phyloP scores from a whole-genome alignment of 2,113 vertebrate species.

The Atrichornis clamosus region DNA sequence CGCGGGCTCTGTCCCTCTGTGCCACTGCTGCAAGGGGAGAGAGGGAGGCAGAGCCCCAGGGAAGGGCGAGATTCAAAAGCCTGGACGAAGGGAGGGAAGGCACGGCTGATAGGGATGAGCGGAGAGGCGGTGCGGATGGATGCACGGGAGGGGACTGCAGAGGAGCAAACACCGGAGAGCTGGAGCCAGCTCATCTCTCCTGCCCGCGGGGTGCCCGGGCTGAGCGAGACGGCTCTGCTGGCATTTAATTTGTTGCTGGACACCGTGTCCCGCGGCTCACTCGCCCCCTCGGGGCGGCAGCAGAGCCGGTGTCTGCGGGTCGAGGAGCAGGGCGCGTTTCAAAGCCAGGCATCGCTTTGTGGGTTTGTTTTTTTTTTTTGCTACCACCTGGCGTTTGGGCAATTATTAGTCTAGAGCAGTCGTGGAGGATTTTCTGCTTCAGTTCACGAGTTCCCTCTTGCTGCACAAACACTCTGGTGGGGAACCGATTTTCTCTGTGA shows the following conservation, averaged over 20 bases:
- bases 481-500: slow-evolving; percentile 51
- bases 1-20: not conserved
- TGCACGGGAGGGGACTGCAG: not conserved
- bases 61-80: not conserved
- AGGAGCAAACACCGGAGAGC: not conserved
- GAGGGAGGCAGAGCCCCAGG: not conserved
- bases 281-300: not conserved
- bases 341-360: not conserved
- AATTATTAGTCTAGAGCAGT: slow-evolving; percentile 54
- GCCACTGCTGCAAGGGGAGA: not conserved
- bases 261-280: not conserved
- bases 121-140: not conserved
- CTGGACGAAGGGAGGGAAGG: not conserved
- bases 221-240: not conserved
- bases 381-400: not conserved
- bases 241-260: not conserved
- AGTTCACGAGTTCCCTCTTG: slow-evolving; percentile 40
- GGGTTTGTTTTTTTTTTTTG: not conserved
- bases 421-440: slow-evolving; percentile 51
- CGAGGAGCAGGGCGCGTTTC: not conserved
- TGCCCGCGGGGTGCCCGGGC: not conserved
- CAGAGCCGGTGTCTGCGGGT: not conserved
- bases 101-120: not conserved
- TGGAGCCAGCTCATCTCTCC: not conserved
- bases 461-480: slow-evolving; percentile 39